phyloP scores from a whole-genome alignment of 2,888 invertebrate species.

The Alloplasta piceator region DNA sequence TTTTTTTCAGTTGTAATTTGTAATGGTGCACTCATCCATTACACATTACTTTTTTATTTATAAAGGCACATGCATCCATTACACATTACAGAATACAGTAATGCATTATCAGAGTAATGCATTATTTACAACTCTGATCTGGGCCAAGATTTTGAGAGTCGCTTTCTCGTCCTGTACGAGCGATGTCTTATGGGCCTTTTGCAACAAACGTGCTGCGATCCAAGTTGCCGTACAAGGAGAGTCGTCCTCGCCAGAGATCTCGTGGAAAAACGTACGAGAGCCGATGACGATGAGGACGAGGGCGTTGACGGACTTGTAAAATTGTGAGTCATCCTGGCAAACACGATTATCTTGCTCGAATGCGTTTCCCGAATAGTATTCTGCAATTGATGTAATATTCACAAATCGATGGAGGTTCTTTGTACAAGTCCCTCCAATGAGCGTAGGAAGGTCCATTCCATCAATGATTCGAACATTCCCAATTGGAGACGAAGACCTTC shows the following conservation, averaged over 20 bases:
- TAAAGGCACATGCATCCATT: too few species aligned
- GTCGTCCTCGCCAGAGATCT: conserved; percentile 68
- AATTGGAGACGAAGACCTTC: conserved; percentile 30
- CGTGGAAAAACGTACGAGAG: conserved; percentile 46
- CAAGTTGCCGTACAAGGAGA: conserved; percentile 76
- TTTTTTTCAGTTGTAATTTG: too few species aligned
- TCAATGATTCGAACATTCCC: conserved; percentile 11
- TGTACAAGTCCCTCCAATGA: too few species aligned
- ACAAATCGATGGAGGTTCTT: neutral
- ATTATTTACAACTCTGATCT: too few species aligned
- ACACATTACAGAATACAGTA: too few species aligned
- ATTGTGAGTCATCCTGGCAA: conserved; percentile 65
- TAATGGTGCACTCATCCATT: too few species aligned
- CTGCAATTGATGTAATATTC: neutral
- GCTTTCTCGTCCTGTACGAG: conserved; percentile 75
- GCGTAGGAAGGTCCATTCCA: too few species aligned
- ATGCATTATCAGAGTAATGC: too few species aligned
- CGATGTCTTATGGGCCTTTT: conserved; percentile 19
- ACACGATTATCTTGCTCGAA: conserved; percentile 21
- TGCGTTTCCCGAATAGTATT: neutral
- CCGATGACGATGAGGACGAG: conserved; percentile 55
- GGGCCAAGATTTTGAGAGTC: conserved; percentile 76
- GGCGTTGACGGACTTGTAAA: conserved; percentile 68
- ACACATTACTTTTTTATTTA: too few species aligned
- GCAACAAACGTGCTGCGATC: conserved; percentile 23